Conservation (phyloP, 1,140 invertebrate species). For the Zaprionus taronus region DNA sequence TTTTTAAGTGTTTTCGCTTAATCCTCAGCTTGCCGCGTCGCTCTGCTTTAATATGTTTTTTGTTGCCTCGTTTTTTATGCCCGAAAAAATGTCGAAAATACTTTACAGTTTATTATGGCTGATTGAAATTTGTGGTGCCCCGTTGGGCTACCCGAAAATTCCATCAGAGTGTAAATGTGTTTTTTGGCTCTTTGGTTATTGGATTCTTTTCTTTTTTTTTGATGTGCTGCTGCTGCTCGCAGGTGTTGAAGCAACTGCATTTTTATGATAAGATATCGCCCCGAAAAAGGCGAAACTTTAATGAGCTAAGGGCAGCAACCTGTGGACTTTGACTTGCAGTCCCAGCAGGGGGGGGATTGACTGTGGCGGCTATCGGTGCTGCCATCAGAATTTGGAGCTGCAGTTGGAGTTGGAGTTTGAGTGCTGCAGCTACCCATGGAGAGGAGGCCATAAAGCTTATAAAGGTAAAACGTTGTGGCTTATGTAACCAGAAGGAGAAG, state of each 20-base stretch:
- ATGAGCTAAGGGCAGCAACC: slow-evolving; percentile 60
- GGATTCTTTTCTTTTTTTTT: slow-evolving; percentile 41
- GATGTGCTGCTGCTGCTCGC: slow-evolving; percentile 55
- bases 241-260: slow-evolving; percentile 78
- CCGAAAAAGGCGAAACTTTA: slow-evolving; percentile 63
- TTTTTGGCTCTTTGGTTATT: neutral
- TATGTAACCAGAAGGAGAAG: slow-evolving; percentile 39
- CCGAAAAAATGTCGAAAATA: slow-evolving; percentile 50
- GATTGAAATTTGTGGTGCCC: slow-evolving; percentile 74
- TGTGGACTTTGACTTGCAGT: slow-evolving; percentile 9
- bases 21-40: neutral
- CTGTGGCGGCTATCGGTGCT: slow-evolving; percentile 6
- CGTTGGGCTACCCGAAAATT: slow-evolving; percentile 56
- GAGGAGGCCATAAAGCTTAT: slow-evolving; percentile 55
- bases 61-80: neutral
- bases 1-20: slow-evolving; percentile 9
- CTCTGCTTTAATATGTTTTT: neutral
- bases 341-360: neutral
- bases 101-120: slow-evolving; percentile 72
- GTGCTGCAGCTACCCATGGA: slow-evolving; percentile 19
- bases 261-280: slow-evolving; percentile 80
- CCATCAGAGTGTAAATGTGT: slow-evolving; percentile 32
- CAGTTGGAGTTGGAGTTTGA: neutral
- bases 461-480: slow-evolving; percentile 47
- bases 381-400: slow-evolving; percentile 14